Evolutionary conservation across 1,140 invertebrate species (phyloP).

Genomic region (Drosophila ogumai): DNA sequence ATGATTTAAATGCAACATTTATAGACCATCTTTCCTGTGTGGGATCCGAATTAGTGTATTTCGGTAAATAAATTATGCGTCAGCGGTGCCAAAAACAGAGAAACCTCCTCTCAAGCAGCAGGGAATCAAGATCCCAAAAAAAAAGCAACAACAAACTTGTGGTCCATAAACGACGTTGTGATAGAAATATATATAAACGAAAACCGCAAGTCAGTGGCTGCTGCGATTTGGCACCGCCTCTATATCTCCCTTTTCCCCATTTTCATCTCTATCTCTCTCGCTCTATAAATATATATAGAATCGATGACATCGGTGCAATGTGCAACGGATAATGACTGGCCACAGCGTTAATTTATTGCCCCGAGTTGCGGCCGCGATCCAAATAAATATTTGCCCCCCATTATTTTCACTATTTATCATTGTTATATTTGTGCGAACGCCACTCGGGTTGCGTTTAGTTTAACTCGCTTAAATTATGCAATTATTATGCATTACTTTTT

Average conservation of each 20-base stretch:
- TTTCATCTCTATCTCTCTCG: background rate
- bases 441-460: slow-evolving; percentile 20
- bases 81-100: slow-evolving; percentile 40
- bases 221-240: slow-evolving; percentile 29
- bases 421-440: slow-evolving; percentile 16
- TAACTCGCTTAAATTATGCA: slow-evolving; percentile 28
- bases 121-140: slow-evolving; percentile 1
- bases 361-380: slow-evolving; percentile 23
- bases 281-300: slow-evolving; percentile 1
- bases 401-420: slow-evolving; percentile 51
- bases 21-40: slow-evolving; percentile 29
- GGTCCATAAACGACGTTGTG: slow-evolving; percentile 19
- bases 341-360: slow-evolving; percentile 39
- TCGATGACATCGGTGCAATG: slow-evolving; percentile 47
- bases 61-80: slow-evolving; percentile 68
- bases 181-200: slow-evolving; percentile 15
- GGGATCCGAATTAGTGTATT: slow-evolving; percentile 22
- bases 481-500: slow-evolving; percentile 27
- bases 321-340: slow-evolving; percentile 43
- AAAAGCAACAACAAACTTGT: slow-evolving; percentile 17
- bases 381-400: slow-evolving; percentile 48
- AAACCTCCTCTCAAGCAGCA: slow-evolving; percentile 36
- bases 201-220: slow-evolving; percentile 31
- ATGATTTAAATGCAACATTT: slow-evolving; percentile 26
- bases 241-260: background rate